phyloP scores from a whole-genome alignment of 2,113 vertebrate genomes.

The Eulemur rufifrons region DNA sequence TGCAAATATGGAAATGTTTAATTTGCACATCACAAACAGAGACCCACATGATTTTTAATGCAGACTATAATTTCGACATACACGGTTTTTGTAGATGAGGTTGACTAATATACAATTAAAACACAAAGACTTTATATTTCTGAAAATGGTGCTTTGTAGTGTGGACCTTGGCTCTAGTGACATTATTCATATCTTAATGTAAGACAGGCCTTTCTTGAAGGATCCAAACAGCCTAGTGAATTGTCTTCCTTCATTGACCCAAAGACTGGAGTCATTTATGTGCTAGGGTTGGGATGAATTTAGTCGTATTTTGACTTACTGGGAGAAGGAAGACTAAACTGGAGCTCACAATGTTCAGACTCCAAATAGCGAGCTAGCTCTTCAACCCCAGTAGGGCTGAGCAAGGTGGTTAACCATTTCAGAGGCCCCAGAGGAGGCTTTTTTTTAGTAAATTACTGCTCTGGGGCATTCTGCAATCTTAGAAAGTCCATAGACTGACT shows the following conservation, averaged over 20 bases:
- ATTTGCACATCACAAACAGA: slow-evolving; percentile 43
- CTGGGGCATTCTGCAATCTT: neutral
- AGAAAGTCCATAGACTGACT: neutral
- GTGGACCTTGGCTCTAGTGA: neutral
- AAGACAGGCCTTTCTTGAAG: neutral
- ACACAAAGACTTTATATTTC: neutral
- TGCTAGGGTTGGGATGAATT: neutral
- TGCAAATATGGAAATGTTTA: slow-evolving; percentile 72
- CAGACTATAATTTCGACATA: neutral
- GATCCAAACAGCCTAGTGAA: neutral
- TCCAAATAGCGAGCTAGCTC: neutral
- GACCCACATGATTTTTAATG: slow-evolving; percentile 30
- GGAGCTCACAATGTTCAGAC: neutral
- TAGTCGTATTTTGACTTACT: neutral
- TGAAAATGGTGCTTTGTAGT: slow-evolving; percentile 6
- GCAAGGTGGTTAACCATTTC: neutral
- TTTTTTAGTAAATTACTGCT: neutral
- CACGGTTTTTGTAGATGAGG: neutral
- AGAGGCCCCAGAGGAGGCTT: neutral
- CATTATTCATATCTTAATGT: neutral
- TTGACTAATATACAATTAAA: neutral
- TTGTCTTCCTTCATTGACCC: neutral
- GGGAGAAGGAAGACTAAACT: neutral
- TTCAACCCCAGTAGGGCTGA: neutral
- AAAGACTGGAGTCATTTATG: neutral